Conservation (phyloP, 2,113 vertebrate genomes). For the Eurypyga helias region DNA sequence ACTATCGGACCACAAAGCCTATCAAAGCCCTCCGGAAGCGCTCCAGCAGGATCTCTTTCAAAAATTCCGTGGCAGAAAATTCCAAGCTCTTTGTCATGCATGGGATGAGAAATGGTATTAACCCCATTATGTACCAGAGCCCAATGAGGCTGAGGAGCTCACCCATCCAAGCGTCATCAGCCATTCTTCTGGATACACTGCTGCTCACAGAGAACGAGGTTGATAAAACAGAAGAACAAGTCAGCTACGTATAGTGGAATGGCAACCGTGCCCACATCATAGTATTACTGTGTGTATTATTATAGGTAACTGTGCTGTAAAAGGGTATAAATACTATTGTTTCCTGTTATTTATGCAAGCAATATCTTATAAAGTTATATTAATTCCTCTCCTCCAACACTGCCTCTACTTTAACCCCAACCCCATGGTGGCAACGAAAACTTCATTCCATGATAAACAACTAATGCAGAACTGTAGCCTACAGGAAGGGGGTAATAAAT, state of each 20-base stretch:
- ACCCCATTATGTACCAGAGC: slow-evolving; percentile 86
- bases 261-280: neutral
- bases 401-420: slow-evolving; percentile 16
- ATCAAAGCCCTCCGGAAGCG: slow-evolving; percentile 72
- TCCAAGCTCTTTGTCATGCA: slow-evolving; percentile 90
- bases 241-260: slow-evolving; percentile 83
- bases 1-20: slow-evolving; percentile 79
- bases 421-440: neutral
- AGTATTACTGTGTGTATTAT: neutral
- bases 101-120: slow-evolving; percentile 87
- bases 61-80: slow-evolving; percentile 86
- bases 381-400: slow-evolving; percentile 22
- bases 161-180: slow-evolving; percentile 78
- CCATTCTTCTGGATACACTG: slow-evolving; percentile 84
- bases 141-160: slow-evolving; percentile 78
- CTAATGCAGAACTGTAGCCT: slow-evolving; percentile 15
- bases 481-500: slow-evolving; percentile 52
- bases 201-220: slow-evolving; percentile 87
- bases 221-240: slow-evolving; percentile 85
- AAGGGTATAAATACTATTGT: slow-evolving; percentile 41
- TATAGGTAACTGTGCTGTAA: neutral
- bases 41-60: slow-evolving; percentile 83
- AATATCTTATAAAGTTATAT: slow-evolving; percentile 40
- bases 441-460: slow-evolving; percentile 40
- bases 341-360: slow-evolving; percentile 63